Evolutionary conservation across 2,888 invertebrate genomes (phyloP).

Genomic region (Nectonema munidae): DNA sequence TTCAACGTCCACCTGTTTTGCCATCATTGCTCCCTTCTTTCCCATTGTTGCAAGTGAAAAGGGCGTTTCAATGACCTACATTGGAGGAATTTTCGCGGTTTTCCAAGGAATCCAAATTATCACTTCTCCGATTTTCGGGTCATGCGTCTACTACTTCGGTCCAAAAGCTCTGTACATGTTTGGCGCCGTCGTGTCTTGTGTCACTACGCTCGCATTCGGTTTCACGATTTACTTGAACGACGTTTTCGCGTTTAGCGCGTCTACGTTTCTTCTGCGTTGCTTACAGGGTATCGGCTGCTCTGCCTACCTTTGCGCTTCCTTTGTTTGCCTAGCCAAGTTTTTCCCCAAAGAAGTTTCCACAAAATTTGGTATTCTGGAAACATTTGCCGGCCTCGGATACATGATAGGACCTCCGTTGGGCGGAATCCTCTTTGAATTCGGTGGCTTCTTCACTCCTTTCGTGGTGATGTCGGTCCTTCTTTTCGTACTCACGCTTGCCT

Average conservation of each 20-base stretch:
- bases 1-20: no score
- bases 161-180: neutral
- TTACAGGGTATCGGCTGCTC: constrained; percentile 6
- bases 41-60: no score
- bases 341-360: constrained; percentile 1
- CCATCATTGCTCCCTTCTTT: no score
- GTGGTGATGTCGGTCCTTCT: no score
- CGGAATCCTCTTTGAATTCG: constrained; percentile 2
- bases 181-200: neutral
- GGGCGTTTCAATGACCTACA: no score
- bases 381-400: constrained; percentile 9
- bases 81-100: no score
- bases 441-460: no score
- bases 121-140: no score
- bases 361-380: constrained; percentile 6
- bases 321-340: neutral
- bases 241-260: neutral
- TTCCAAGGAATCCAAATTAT: no score
- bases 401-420: constrained; percentile 6
- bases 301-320: constrained; percentile 2
- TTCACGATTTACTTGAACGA: constrained; percentile 6
- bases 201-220: neutral
- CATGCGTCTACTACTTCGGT: constrained; percentile 8
- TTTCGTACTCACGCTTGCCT: no score
- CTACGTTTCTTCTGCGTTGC: neutral